phyloP scores from a whole-genome alignment of 2,113 vertebrate genomes.

The Odontophorus gujanensis region DNA sequence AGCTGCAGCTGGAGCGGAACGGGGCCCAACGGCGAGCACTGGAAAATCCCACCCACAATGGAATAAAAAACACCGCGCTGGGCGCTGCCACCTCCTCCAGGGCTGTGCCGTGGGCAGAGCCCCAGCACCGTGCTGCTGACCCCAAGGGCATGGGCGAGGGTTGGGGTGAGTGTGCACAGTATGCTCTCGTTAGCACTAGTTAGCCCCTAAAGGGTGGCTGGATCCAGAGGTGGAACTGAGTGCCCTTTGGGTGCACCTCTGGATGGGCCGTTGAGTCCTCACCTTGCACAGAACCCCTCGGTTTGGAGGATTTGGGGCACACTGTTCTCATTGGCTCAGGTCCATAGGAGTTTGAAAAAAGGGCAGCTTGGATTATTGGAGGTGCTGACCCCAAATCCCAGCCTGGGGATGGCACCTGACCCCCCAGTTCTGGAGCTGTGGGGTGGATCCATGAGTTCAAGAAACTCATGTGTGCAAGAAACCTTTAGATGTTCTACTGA shows the following conservation, averaged over 20 bases:
- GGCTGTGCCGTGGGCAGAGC: background rate
- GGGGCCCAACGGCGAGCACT: conserved; percentile 66
- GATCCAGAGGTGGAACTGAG: background rate
- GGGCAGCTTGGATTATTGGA: rapidly evolving
- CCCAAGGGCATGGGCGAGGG: background rate
- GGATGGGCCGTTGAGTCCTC: rapidly evolving
- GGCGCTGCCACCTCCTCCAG: conserved; percentile 44
- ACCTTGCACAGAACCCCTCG: rapidly evolving
- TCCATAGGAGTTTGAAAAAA: background rate
- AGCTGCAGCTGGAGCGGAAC: conserved; percentile 73
- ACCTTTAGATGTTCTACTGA: too few relatives aligned
- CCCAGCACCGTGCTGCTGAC: background rate
- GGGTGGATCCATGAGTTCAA: too few relatives aligned
- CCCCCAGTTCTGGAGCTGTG: background rate
- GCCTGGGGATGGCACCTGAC: background rate
- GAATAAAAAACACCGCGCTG: conserved; percentile 53
- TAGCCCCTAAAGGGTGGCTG: rapidly evolving
- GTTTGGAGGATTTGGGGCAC: rapidly evolving
- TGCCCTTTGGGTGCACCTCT: rapidly evolving
- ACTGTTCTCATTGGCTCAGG: rapidly evolving
- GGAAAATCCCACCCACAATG: conserved; percentile 74
- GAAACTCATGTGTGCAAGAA: too few relatives aligned
- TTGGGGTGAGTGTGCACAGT: background rate
- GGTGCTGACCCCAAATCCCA: background rate
- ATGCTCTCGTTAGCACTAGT: background rate